These are phyloP conservation scores for Ectropis grisescens DNA, from an alignment of 1,140 invertebrate species.

Conservation along the genomic window DNA sequence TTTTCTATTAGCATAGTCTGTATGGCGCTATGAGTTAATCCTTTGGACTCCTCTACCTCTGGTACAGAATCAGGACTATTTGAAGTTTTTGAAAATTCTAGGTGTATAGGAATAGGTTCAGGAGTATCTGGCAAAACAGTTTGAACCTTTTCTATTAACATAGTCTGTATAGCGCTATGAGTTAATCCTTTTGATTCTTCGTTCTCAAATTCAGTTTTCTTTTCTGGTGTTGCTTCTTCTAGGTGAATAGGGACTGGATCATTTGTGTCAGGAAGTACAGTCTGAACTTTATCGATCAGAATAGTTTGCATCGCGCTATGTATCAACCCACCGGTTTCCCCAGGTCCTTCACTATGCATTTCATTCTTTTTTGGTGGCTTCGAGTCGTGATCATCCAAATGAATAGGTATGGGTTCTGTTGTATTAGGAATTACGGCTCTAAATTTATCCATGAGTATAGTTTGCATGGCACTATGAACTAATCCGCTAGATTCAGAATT, in stretches of 20 bases:
- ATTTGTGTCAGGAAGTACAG: conserved; percentile 7
- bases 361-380: too few species aligned
- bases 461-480: conserved; percentile 6
- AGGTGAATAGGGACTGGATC: conserved; percentile 3
- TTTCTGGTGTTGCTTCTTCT: too few species aligned
- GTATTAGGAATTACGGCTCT: conserved; percentile 4
- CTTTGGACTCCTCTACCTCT: conserved; percentile 3
- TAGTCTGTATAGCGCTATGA: conserved; percentile 18
- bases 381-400: too few species aligned
- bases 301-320: conserved; percentile 18
- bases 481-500: conserved; percentile 2
- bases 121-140: conserved; percentile 7
- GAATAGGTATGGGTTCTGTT: too few species aligned
- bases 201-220: too few species aligned
- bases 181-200: conserved; percentile 9
- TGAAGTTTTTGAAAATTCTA: too few species aligned
- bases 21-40: conserved; percentile 42
- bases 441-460: conserved; percentile 9
- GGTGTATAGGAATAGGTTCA: conserved; percentile 1
- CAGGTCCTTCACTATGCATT: too few species aligned
- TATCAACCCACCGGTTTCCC: conserved; percentile 6
- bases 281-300: conserved; percentile 16
- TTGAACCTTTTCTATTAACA: conserved; percentile 17
- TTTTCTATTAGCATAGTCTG: conserved; percentile 51
- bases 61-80: too few species aligned